These are phyloP conservation scores for Choreutis nemorana DNA, from an alignment of 2,888 invertebrate genomes.

Conservation along the genomic window DNA sequence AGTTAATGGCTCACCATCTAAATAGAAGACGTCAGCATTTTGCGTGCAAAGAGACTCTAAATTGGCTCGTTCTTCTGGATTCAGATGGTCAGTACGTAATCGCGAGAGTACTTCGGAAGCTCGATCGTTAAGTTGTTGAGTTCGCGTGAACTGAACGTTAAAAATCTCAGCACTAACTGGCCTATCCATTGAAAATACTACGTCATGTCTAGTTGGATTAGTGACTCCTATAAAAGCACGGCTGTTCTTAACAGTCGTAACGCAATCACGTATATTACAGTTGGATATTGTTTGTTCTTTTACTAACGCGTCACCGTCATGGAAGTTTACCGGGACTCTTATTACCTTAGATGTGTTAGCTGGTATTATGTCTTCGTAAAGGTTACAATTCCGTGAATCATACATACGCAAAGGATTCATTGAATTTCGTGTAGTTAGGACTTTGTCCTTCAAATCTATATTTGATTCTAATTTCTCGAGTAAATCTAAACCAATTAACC, in stretches of 20 bases:
- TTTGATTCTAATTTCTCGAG: slow-evolving; percentile 13
- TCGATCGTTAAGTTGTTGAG: slow-evolving; percentile 5
- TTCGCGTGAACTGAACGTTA: slow-evolving; percentile 7
- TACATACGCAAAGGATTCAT: slow-evolving; percentile 11
- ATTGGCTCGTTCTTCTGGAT: slow-evolving; percentile 16
- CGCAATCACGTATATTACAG: slow-evolving; percentile 14
- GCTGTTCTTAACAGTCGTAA: slow-evolving; percentile 13
- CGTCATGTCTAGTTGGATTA: slow-evolving; percentile 12
- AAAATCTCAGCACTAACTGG: slow-evolving; percentile 7
- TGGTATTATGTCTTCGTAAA: slow-evolving; percentile 17
- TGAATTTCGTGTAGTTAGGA: slow-evolving; percentile 8
- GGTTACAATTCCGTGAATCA: slow-evolving; percentile 13
- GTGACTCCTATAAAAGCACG: slow-evolving; percentile 13
- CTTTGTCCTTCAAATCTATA: slow-evolving; percentile 14
- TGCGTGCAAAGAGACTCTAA: slow-evolving; percentile 9
- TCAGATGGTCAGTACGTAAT: slow-evolving; percentile 18
- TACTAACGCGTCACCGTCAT: slow-evolving; percentile 12
- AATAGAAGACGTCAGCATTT: slow-evolving; percentile 14
- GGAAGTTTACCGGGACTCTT: slow-evolving; percentile 11
- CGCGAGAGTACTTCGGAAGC: slow-evolving; percentile 11
- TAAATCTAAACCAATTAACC: slow-evolving; percentile 16
- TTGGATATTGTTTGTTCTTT: slow-evolving; percentile 12
- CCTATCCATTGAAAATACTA: slow-evolving; percentile 9
- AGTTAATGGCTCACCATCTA: slow-evolving; percentile 10
- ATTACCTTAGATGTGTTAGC: slow-evolving; percentile 13